phyloP scores from a whole-genome alignment of 2,113 vertebrate species.

The Symphodus melops region DNA sequence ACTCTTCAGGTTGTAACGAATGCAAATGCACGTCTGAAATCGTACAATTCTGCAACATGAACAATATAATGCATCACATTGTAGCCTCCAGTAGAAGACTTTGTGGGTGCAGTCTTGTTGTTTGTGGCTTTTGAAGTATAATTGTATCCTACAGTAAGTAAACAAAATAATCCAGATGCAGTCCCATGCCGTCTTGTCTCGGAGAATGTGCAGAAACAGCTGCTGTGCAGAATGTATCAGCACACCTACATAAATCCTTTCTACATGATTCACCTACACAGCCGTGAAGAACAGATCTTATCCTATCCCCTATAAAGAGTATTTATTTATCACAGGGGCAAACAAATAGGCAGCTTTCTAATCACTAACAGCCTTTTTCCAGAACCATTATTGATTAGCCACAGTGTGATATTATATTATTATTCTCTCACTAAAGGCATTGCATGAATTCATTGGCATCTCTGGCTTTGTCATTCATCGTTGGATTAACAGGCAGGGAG shows the following conservation, averaged over 20 bases:
- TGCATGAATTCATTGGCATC: no score
- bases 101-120: conserved; percentile 1
- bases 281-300: neutral
- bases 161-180: conserved; percentile 10
- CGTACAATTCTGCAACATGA: neutral
- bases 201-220: neutral
- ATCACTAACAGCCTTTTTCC: no score
- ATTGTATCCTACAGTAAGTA: neutral
- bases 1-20: neutral
- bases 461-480: no score
- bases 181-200: neutral
- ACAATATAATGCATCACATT: neutral
- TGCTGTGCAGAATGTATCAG: neutral
- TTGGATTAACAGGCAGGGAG: no score
- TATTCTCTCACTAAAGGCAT: no score
- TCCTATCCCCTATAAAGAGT: neutral
- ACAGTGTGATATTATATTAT: no score
- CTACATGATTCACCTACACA: neutral
- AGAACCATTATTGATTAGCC: no score
- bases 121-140: conserved; percentile 13
- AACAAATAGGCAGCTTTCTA: no score
- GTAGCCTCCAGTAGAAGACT: conserved; percentile 1
- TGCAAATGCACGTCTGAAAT: conserved; percentile 6
- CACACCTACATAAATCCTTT: neutral
- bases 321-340: no score